Evolutionary conservation across 2,797 vertebrate genomes (phyloP).

Genomic region (Alca torda): DNA sequence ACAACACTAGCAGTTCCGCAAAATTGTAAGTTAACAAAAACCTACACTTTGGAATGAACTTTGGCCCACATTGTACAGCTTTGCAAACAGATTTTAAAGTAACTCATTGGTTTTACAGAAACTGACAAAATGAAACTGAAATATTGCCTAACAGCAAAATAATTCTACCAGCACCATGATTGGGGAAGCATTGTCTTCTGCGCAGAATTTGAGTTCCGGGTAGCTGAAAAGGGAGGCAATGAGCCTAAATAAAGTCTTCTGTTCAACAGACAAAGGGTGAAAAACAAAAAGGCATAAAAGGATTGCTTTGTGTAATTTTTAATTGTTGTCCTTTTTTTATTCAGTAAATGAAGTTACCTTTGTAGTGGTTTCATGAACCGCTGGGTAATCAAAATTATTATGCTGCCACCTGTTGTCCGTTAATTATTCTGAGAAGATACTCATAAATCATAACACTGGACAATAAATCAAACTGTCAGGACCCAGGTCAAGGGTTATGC

Average conservation of each 20-base stretch:
- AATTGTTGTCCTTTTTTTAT: slow-evolving; percentile 77
- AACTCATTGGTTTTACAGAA: slow-evolving; percentile 11
- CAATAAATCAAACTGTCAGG: slow-evolving; percentile 99
- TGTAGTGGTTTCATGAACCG: slow-evolving; percentile 86
- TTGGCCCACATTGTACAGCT: background rate
- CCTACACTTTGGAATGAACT: background rate
- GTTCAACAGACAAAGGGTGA: slow-evolving; percentile 64
- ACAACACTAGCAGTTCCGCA: background rate
- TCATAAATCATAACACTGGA: slow-evolving; percentile 99
- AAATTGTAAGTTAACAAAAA: background rate
- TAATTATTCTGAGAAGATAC: slow-evolving; percentile 98
- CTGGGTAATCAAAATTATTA: slow-evolving; percentile 87
- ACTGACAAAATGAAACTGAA: slow-evolving; percentile 51
- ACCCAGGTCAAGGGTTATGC: slow-evolving; percentile 88
- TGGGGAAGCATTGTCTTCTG: slow-evolving; percentile 39
- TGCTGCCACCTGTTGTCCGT: slow-evolving; percentile 98
- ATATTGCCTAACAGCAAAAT: slow-evolving; percentile 39
- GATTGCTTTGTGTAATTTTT: slow-evolving; percentile 76
- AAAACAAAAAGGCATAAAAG: slow-evolving; percentile 70
- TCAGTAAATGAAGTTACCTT: slow-evolving; percentile 87
- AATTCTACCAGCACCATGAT: slow-evolving; percentile 11
- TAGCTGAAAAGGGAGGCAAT: slow-evolving; percentile 41
- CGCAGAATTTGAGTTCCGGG: slow-evolving; percentile 19
- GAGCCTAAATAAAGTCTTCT: slow-evolving; percentile 72
- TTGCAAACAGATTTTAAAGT: slow-evolving; percentile 25